phyloP scores from a whole-genome alignment of 2,888 invertebrate species.

The Sicus ferrugineus region DNA sequence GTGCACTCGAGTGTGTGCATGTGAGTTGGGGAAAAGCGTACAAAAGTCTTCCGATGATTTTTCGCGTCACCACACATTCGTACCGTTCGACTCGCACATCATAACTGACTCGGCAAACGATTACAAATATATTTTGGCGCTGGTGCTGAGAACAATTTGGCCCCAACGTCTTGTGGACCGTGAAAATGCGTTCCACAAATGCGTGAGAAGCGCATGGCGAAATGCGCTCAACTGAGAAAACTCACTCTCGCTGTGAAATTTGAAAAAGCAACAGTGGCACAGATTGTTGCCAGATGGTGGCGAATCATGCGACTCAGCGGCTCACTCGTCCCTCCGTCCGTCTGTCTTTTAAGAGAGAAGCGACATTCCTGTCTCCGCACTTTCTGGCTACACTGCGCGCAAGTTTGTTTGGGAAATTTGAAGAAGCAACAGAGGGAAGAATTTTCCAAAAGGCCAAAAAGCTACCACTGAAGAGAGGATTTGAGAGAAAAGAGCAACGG shows the following conservation, averaged over 20 bases:
- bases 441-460: not conserved
- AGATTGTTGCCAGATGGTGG: not conserved
- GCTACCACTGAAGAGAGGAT: not conserved
- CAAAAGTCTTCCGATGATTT: conserved; percentile 20
- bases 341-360: not conserved
- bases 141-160: not conserved
- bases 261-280: not conserved
- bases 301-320: not conserved
- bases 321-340: not conserved
- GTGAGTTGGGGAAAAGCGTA: conserved; percentile 1
- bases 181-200: conserved; percentile 26
- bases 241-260: not conserved
- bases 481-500: not conserved
- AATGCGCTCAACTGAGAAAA: no score
- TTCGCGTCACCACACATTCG: conserved; percentile 58
- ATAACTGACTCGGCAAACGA: conserved; percentile 52
- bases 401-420: conserved; percentile 8
- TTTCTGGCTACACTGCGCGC: not conserved
- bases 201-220: no score
- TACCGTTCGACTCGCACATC: conserved; percentile 61
- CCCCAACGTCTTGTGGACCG: conserved; percentile 34
- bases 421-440: conserved; percentile 21
- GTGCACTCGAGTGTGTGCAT: not conserved
- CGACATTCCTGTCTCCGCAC: not conserved
- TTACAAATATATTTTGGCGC: conserved; percentile 6